Percentiles rank a stretch among this genome's conserved stretches.
Conservation (phyloP, 2,888 invertebrate species). For the Calliphora vomitoria region DNA sequence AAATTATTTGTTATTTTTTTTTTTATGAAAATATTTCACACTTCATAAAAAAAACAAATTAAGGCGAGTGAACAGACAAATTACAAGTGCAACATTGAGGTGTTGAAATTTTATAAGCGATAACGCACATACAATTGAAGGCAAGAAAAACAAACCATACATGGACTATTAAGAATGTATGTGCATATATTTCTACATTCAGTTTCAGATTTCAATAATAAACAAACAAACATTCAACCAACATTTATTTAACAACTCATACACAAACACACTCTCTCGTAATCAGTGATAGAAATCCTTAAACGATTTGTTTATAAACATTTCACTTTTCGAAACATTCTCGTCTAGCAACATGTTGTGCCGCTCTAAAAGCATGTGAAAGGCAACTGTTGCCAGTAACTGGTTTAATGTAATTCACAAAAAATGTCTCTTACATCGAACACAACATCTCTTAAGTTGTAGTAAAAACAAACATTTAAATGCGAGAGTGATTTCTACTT, state of each 20-base stretch:
- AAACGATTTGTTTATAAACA: slow-evolving; percentile 14
- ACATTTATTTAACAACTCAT: neutral
- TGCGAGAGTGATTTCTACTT: neutral
- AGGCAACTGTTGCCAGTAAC: slow-evolving; percentile 17
- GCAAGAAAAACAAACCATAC: slow-evolving; percentile 1
- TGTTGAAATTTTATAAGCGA: slow-evolving; percentile 57
- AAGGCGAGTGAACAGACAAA: slow-evolving; percentile 40
- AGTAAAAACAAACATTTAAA: neutral
- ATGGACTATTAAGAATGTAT: neutral
- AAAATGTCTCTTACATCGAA: neutral
- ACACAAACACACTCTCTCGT: neutral
- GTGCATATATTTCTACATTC: neutral
- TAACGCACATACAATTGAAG: slow-evolving; percentile 28
- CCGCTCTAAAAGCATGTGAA: too few species aligned
- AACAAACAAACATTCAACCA: slow-evolving; percentile 18
- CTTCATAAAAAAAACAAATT: slow-evolving; percentile 71
- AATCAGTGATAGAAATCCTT: neutral
- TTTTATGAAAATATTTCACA: slow-evolving; percentile 54
- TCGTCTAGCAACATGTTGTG: neutral
- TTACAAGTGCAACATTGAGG: slow-evolving; percentile 55
- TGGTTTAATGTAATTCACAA: neutral
- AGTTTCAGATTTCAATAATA: slow-evolving; percentile 49
- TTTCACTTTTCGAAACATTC: neutral
- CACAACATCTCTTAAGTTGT: neutral
- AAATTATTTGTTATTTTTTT: slow-evolving; percentile 37